A percentile compares a stretch with the other conserved stretches of the same genome.
phyloP scores from a whole-genome alignment of 1,140 invertebrate species.

The Dendrolimus punctatus region DNA sequence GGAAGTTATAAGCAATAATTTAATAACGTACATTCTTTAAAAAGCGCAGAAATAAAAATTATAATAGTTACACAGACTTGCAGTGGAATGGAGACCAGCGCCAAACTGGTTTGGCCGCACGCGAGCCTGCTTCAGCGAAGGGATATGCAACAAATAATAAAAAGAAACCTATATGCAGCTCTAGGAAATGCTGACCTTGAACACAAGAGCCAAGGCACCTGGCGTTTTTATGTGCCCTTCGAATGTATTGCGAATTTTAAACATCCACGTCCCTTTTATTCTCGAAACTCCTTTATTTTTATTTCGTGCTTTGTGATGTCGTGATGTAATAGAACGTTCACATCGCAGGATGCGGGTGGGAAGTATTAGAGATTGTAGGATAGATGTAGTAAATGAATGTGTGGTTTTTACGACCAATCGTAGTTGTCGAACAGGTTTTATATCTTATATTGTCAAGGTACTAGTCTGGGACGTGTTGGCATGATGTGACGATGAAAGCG shows the following conservation, averaged over 20 bases:
- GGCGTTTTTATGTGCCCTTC: constrained; percentile 67
- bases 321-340: too few relatives aligned
- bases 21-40: constrained; percentile 25
- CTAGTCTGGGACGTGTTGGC: neutral
- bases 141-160: constrained; percentile 61
- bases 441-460: neutral
- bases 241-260: constrained; percentile 56
- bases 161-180: constrained; percentile 68
- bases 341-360: too few relatives aligned
- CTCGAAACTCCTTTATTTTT: neutral
- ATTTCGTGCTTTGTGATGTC: constrained; percentile 15
- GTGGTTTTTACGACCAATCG: neutral
- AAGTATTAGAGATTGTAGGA: neutral
- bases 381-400: neutral
- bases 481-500: constrained; percentile 9
- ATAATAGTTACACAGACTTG: constrained; percentile 50
- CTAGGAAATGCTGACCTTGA: constrained; percentile 69
- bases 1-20: constrained; percentile 12
- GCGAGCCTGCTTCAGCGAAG: constrained; percentile 53
- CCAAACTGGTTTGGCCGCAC: constrained; percentile 65
- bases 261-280: constrained; percentile 30
- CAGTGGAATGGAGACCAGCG: constrained; percentile 44
- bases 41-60: constrained; percentile 28
- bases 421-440: constrained; percentile 11
- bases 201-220: constrained; percentile 63